Percentiles rank a stretch among this genome's conserved stretches.
Conservation (phyloP, 2,888 invertebrate genomes). For the Melangyna quadrimaculata region DNA sequence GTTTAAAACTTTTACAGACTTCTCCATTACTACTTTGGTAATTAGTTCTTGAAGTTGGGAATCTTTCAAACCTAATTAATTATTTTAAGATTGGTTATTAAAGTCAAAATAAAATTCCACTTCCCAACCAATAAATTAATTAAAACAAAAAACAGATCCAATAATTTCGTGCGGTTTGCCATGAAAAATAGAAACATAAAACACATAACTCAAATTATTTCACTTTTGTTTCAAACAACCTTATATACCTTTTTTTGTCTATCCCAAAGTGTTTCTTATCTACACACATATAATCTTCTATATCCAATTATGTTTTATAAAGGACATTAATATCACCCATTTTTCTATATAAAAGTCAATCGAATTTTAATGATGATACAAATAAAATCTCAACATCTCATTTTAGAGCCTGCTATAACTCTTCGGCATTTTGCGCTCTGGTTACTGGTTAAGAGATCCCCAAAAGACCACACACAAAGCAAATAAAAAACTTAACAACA, state of each 20-base stretch:
- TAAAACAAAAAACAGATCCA: no score
- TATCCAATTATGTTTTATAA: slow-evolving; percentile 1
- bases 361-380: slow-evolving; percentile 29
- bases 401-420: slow-evolving; percentile 49
- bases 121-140: no score
- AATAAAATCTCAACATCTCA: slow-evolving; percentile 61
- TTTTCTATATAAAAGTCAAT: slow-evolving; percentile 22
- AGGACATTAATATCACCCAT: slow-evolving; percentile 19
- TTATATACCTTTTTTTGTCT: neutral
- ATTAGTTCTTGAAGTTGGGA: no score
- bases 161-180: no score
- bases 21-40: no score
- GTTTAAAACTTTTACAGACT: no score
- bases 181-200: neutral
- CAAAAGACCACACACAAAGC: slow-evolving; percentile 61
- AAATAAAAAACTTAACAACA: slow-evolving; percentile 2
- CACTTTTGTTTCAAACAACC: neutral
- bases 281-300: neutral
- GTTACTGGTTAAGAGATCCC: slow-evolving; percentile 46
- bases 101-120: no score
- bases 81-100: no score
- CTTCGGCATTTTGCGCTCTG: slow-evolving; percentile 55
- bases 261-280: neutral
- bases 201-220: neutral
- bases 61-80: no score